Percentiles rank a stretch among this genome's conserved stretches.
phyloP scores from a whole-genome alignment of 2,888 invertebrate species.

The Resseliella maxima region DNA sequence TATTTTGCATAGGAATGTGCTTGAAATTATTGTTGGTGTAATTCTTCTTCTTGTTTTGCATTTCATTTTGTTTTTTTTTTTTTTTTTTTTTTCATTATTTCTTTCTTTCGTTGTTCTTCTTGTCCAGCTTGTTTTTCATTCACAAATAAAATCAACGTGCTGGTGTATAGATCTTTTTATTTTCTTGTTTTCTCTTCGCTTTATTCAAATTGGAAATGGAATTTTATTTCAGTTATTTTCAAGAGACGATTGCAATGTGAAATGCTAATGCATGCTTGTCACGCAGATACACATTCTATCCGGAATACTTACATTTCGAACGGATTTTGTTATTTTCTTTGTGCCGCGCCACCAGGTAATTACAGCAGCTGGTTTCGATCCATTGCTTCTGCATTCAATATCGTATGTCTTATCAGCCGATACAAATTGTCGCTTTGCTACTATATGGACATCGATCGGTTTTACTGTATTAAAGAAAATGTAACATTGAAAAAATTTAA shows the following conservation, averaged over 20 bases:
- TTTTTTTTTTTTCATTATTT: neutral
- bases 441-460: slow-evolving; percentile 84
- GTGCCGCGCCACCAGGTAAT: slow-evolving; percentile 93
- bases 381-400: slow-evolving; percentile 86
- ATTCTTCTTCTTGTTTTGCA: neutral
- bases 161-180: too few species aligned
- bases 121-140: too few species aligned
- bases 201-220: slow-evolving; percentile 20
- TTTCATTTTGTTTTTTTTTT: neutral
- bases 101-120: too few species aligned
- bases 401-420: slow-evolving; percentile 88
- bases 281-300: neutral
- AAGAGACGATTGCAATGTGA: slow-evolving; percentile 2
- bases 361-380: slow-evolving; percentile 85
- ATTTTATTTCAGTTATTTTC: slow-evolving; percentile 16
- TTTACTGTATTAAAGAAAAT: slow-evolving; percentile 73
- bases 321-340: slow-evolving; percentile 80
- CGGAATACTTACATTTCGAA: slow-evolving; percentile 79
- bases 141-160: neutral
- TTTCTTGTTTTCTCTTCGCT: too few species aligned
- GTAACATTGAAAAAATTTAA: too few species aligned
- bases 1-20: slow-evolving; percentile 9
- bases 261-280: slow-evolving; percentile 26
- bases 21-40: slow-evolving; percentile 8
- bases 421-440: slow-evolving; percentile 84